Evolutionary conservation across 2,797 vertebrate species (phyloP).

Genomic region (Sarcophilus harrisii): DNA sequence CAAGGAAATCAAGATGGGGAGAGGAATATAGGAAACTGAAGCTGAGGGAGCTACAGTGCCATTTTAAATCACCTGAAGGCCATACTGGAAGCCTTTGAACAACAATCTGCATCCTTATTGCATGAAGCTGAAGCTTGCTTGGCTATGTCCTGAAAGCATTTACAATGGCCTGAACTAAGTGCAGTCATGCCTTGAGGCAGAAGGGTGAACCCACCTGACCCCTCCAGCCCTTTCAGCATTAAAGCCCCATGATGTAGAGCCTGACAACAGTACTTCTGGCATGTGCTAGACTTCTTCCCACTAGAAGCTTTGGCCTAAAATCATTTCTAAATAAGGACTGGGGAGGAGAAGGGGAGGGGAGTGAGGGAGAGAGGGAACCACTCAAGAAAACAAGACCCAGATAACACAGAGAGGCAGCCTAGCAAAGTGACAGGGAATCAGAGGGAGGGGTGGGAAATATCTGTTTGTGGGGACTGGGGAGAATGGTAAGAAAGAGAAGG

Average conservation of each 20-base stretch:
- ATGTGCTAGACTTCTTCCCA: not conserved
- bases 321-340: slow-evolving; percentile 49
- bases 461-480: slow-evolving; percentile 14
- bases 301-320: slow-evolving; percentile 39
- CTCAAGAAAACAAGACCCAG: not conserved
- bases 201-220: not conserved
- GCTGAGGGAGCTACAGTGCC: not conserved
- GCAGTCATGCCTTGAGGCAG: slow-evolving; percentile 30
- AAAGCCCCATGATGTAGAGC: not conserved
- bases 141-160: slow-evolving; percentile 50
- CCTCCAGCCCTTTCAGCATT: slow-evolving; percentile 41
- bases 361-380: not conserved
- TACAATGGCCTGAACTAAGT: slow-evolving; percentile 50
- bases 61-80: not conserved
- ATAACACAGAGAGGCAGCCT: not conserved
- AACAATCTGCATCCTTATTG: slow-evolving; percentile 35
- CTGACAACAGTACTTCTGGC: slow-evolving; percentile 13
- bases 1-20: not conserved
- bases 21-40: not conserved
- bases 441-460: not conserved
- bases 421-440: slow-evolving; percentile 14
- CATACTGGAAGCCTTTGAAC: not conserved
- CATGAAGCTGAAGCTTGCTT: slow-evolving; percentile 31
- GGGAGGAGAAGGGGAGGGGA: not conserved
- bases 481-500: not conserved